These are phyloP conservation scores for Habrosyne pyritoides DNA, from an alignment of 2,888 invertebrate genomes.

Conservation along the genomic window DNA sequence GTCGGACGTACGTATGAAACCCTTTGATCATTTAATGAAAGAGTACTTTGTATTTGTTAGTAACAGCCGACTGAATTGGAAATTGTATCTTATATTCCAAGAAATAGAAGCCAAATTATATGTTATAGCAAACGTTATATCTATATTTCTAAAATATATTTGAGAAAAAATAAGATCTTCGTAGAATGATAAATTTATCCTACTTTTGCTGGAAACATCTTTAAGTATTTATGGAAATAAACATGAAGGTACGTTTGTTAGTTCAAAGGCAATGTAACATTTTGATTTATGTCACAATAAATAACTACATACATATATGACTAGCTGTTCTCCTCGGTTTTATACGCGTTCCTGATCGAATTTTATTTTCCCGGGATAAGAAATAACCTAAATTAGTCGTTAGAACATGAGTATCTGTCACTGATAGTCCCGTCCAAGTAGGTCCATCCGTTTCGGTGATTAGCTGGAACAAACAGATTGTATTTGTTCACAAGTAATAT, in stretches of 20 bases:
- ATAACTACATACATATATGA: background rate
- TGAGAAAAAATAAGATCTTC: background rate
- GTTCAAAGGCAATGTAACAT: background rate
- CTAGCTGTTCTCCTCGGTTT: too few species aligned
- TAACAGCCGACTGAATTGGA: background rate
- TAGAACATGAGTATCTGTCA: too few species aligned
- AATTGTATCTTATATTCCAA: background rate
- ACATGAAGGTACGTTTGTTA: background rate
- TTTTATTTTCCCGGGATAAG: too few species aligned
- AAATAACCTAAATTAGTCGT: too few species aligned
- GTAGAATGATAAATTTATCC: background rate
- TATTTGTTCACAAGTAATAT: too few species aligned
- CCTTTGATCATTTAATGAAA: constrained; percentile 1
- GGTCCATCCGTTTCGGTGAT: too few species aligned
- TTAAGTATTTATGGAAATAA: background rate
- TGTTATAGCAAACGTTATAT: background rate
- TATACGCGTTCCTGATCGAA: too few species aligned
- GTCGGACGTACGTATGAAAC: background rate
- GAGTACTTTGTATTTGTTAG: background rate
- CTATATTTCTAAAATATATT: background rate
- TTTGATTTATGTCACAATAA: background rate
- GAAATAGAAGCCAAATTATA: background rate
- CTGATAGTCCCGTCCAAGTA: too few species aligned
- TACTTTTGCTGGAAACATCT: background rate
- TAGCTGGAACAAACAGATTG: too few species aligned